These are phyloP conservation scores for Odontophorus gujanensis DNA, from an alignment of 2,113 vertebrate species.

Conservation along the genomic window DNA sequence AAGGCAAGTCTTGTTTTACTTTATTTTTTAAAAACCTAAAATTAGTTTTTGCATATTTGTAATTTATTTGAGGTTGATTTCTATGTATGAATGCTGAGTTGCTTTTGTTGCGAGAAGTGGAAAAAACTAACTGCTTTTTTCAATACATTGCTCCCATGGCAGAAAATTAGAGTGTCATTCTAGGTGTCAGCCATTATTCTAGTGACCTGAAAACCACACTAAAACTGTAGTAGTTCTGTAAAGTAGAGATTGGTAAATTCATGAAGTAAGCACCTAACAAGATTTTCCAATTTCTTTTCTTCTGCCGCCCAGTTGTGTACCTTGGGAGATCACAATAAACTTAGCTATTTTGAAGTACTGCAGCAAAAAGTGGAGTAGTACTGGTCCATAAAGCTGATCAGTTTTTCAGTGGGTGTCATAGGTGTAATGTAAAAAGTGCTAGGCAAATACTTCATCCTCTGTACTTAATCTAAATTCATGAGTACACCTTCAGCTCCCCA, in stretches of 20 bases:
- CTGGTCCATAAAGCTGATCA: neutral
- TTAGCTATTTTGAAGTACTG: neutral
- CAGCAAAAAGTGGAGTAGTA: neutral
- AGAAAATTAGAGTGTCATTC: neutral
- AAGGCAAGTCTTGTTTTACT: neutral
- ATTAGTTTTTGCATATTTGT: neutral
- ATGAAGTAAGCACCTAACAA: neutral
- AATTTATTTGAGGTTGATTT: neutral
- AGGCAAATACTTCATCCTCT: neutral
- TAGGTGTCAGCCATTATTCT: neutral
- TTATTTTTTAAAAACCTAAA: neutral
- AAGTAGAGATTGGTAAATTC: neutral
- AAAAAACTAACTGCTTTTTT: neutral
- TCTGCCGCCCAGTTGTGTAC: neutral
- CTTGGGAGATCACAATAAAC: neutral
- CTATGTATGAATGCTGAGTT: accelerated
- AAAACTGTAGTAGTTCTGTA: neutral
- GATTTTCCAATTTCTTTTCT: neutral
- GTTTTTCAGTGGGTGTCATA: neutral
- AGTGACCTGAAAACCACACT: neutral
- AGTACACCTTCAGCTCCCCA: neutral
- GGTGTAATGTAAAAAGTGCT: neutral
- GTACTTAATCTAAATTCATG: neutral
- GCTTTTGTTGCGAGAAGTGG: neutral
- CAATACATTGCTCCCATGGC: neutral